Evolutionary conservation across 2,888 invertebrate genomes (phyloP).

Genomic region (Frankliniella fusca): DNA sequence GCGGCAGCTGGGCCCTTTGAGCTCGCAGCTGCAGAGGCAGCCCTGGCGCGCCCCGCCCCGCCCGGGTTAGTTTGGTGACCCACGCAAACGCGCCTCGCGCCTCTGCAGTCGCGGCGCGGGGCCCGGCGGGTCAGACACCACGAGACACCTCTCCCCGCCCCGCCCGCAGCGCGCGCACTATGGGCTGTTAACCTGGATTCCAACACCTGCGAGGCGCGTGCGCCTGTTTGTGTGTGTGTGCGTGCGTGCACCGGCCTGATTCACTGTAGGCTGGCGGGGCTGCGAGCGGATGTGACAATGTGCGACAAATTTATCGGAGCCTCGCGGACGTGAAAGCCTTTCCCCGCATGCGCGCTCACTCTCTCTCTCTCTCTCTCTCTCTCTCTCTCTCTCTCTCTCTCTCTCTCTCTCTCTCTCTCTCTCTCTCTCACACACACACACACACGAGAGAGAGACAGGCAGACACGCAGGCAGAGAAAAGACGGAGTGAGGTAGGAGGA

Average conservation of each 20-base stretch:
- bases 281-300: neutral
- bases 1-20: no score
- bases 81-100: neutral
- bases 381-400: neutral
- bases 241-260: neutral
- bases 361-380: neutral
- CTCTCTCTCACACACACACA: neutral
- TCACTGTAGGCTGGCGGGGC: neutral
- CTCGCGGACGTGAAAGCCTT: neutral
- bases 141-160: no score
- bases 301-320: conserved; percentile 23
- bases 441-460: neutral
- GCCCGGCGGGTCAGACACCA: no score
- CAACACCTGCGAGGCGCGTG: neutral
- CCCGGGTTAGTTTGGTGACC: neutral
- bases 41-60: neutral
- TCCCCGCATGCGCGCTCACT: neutral
- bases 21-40: no score
- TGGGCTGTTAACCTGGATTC: neutral
- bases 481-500: no score
- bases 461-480: no score
- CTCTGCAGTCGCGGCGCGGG: no score
- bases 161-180: neutral
- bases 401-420: neutral
- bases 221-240: neutral